phyloP scores from a whole-genome alignment of 1,140 invertebrate genomes.

The Bombus cullumanus region DNA sequence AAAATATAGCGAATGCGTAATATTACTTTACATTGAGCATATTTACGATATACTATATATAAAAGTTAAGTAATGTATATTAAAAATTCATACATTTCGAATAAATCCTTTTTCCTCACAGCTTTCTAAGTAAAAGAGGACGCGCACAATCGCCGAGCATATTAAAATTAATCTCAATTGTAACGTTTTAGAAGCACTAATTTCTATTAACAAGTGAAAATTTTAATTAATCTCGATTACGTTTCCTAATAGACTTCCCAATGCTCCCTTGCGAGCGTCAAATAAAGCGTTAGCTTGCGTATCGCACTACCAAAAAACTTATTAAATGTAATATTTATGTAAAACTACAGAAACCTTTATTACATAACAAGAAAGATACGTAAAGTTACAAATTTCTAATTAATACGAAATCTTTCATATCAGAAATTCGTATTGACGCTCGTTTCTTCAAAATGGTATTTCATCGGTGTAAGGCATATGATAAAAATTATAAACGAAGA shows the following conservation, averaged over 20 bases:
- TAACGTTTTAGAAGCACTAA: not conserved
- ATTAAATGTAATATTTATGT: not conserved
- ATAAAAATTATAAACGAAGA: too few relatives aligned
- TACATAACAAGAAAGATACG: not conserved
- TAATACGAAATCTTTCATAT: too few relatives aligned
- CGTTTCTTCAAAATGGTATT: not conserved
- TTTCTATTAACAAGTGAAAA: not conserved
- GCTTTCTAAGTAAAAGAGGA: not conserved
- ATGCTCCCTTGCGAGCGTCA: not conserved
- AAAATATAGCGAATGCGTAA: not conserved
- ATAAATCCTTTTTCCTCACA: not conserved
- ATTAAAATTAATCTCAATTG: not conserved
- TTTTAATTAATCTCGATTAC: not conserved
- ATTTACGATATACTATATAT: not conserved
- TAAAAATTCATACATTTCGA: not conserved
- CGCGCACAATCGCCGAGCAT: not conserved
- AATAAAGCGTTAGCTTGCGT: too few relatives aligned
- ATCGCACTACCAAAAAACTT: not conserved
- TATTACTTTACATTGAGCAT: not conserved
- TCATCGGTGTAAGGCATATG: not conserved
- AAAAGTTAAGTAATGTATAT: not conserved
- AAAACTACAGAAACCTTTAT: not conserved
- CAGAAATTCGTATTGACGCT: too few relatives aligned
- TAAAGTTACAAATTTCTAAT: not conserved
- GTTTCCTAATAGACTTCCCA: not conserved